phyloP scores from a whole-genome alignment of 2,888 invertebrate genomes.

The Diogma glabrata region DNA sequence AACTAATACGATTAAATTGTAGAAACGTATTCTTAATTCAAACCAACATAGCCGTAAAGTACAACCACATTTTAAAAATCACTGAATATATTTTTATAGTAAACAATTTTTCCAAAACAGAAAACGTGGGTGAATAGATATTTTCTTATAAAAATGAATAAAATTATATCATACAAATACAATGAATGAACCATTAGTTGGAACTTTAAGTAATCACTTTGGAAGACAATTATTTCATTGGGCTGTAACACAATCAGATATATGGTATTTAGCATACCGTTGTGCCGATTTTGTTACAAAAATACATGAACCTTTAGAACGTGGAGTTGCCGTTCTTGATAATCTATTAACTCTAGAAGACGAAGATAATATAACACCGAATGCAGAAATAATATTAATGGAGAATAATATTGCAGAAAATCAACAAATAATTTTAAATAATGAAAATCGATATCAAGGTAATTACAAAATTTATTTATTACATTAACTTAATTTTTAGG shows the following conservation, averaged over 20 bases:
- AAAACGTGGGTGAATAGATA: too few relatives aligned
- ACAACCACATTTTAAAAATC: background rate
- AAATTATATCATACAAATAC: too few relatives aligned
- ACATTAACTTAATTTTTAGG: too few relatives aligned
- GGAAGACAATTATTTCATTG: conserved; percentile 48
- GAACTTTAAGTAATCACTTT: conserved; percentile 37
- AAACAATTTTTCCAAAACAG: background rate
- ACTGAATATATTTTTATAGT: background rate
- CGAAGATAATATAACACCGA: conserved; percentile 25
- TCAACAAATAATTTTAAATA: conserved; percentile 23
- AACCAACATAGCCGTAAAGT: too few relatives aligned
- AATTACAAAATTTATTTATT: background rate
- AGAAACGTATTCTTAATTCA: too few relatives aligned
- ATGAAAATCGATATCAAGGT: conserved; percentile 10
- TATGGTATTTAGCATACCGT: conserved; percentile 50
- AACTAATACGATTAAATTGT: too few relatives aligned
- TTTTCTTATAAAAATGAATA: too few relatives aligned
- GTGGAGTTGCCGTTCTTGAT: conserved; percentile 47
- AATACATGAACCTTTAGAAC: conserved; percentile 36
- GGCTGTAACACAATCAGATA: conserved; percentile 49
- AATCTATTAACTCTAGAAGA: conserved; percentile 49
- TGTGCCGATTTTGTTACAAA: conserved; percentile 42
- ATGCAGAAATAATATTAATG: conserved; percentile 26
- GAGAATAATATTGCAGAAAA: conserved; percentile 24
- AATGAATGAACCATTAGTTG: conserved; percentile 37